A percentile compares a stretch with the other conserved stretches of the same genome.
Evolutionary conservation across 2,113 vertebrate genomes (phyloP).

Genomic region (Synodontis membranacea): DNA sequence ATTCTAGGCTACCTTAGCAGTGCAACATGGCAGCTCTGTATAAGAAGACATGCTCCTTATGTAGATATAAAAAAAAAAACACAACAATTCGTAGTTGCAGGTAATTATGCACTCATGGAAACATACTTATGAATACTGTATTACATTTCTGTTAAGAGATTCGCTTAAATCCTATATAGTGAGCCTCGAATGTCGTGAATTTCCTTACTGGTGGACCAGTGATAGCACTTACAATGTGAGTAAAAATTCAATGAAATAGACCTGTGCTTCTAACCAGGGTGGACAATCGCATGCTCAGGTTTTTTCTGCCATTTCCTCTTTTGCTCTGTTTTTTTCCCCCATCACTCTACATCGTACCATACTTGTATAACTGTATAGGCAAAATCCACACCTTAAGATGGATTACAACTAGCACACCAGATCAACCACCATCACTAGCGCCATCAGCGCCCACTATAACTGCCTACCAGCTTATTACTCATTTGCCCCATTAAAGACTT

Average conservation of each 20-base stretch:
- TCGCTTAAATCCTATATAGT: too few species aligned
- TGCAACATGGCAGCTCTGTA: too few species aligned
- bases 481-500: slow-evolving; percentile 20
- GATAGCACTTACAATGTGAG: neutral
- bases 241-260: neutral
- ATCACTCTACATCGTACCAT: neutral
- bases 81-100: too few species aligned
- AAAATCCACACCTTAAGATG: neutral
- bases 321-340: neutral
- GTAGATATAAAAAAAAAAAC: too few species aligned
- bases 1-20: too few species aligned
- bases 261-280: neutral
- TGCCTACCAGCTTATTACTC: slow-evolving; percentile 30
- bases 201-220: neutral
- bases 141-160: too few species aligned
- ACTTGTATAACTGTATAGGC: neutral
- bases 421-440: neutral
- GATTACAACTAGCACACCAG: neutral
- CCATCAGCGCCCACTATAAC: neutral
- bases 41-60: too few species aligned
- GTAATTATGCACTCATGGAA: too few species aligned
- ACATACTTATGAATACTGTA: too few species aligned
- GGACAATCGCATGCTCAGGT: neutral
- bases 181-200: too few species aligned
- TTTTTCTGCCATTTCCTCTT: neutral